Evolutionary conservation across 2,113 vertebrate genomes (phyloP).

Genomic region (Tetrax tetrax): DNA sequence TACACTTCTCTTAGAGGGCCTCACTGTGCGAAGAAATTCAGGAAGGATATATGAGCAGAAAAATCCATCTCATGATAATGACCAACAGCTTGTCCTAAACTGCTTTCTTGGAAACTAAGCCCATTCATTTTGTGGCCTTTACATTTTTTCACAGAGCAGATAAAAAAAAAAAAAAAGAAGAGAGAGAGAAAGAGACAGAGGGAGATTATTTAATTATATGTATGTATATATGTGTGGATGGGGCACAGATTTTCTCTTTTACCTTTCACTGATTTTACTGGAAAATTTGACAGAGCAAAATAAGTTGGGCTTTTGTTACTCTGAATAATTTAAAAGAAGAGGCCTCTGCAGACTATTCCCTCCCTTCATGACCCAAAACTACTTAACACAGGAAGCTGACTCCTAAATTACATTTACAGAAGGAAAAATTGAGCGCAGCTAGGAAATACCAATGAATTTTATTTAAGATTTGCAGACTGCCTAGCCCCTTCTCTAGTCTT

Average conservation of each 20-base stretch:
- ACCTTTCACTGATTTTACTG: not conserved
- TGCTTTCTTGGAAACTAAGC: not conserved
- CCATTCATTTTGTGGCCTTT: not conserved
- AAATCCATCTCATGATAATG: not conserved
- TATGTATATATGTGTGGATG: no score
- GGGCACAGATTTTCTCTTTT: not conserved
- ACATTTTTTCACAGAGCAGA: not conserved
- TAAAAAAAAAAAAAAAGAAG: not conserved
- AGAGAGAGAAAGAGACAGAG: not conserved
- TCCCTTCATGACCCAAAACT: not conserved
- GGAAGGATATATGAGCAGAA: not conserved
- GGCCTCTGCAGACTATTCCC: not conserved
- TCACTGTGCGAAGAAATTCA: not conserved
- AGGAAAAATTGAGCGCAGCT: not conserved
- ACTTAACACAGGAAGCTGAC: not conserved
- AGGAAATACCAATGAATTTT: not conserved
- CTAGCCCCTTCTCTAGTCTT: not conserved
- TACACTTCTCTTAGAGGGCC: not conserved
- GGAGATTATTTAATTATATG: not conserved
- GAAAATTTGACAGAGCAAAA: not conserved
- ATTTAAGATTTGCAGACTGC: not conserved
- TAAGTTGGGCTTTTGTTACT: not conserved
- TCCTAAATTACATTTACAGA: constrained; percentile 30
- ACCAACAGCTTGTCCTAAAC: not conserved
- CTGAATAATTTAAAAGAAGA: not conserved